Evolutionary conservation across 2,797 vertebrate genomes (phyloP).

Genomic region (Manis javanica): DNA sequence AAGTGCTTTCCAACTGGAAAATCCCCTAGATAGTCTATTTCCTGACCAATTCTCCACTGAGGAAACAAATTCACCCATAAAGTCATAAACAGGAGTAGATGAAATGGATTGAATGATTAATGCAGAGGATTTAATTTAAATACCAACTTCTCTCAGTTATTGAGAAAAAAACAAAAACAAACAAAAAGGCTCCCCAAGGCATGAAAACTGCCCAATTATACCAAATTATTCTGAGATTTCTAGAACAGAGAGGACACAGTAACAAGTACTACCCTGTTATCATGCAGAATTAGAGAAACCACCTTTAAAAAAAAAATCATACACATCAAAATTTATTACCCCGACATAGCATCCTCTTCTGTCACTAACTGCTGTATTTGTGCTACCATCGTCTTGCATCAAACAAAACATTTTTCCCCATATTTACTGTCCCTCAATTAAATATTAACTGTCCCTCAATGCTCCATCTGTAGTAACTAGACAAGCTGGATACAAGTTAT

Average conservation of each 20-base stretch:
- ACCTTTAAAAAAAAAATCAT: conserved; percentile 6
- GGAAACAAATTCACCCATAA: conserved; percentile 20
- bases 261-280: neutral
- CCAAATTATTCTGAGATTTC: neutral
- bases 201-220: neutral
- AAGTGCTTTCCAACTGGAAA: neutral
- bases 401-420: neutral
- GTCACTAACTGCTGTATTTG: neutral
- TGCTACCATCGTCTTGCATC: neutral
- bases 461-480: neutral
- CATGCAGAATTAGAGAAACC: conserved; percentile 14
- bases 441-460: neutral
- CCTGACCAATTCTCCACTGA: neutral
- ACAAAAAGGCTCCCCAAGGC: neutral
- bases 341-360: neutral
- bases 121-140: conserved; percentile 11
- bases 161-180: neutral
- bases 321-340: conserved; percentile 22
- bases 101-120: conserved; percentile 26
- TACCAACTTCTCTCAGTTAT: neutral
- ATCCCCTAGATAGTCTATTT: neutral
- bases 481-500: neutral
- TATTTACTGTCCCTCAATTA: neutral
- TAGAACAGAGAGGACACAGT: neutral
- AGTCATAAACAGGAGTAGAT: neutral